Conservation (phyloP, 2,113 vertebrate genomes). For the Columba livia region DNA sequence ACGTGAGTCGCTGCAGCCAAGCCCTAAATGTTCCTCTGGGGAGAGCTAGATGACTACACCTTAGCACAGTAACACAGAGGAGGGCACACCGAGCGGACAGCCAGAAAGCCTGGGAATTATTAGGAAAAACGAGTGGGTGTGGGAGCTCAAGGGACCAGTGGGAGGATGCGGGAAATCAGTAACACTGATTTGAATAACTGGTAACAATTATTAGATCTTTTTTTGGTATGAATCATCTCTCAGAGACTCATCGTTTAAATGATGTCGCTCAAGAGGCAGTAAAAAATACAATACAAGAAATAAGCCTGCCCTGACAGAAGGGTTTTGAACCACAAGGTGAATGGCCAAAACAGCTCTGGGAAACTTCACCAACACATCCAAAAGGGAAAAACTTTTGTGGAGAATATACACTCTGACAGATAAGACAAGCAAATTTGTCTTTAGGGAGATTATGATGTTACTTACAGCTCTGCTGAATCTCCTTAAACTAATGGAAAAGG, state of each 20-base stretch:
- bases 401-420: background rate
- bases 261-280: slow-evolving; percentile 17
- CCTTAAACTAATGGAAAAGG: background rate
- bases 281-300: background rate
- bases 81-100: background rate
- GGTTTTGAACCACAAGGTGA: background rate
- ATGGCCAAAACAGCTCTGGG: background rate
- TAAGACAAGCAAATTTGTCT: background rate
- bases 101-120: slow-evolving; percentile 50
- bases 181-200: slow-evolving; percentile 47
- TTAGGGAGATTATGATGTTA: background rate
- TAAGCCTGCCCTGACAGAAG: background rate
- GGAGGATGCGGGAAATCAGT: slow-evolving; percentile 55
- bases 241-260: slow-evolving; percentile 5
- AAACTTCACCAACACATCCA: background rate
- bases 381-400: background rate
- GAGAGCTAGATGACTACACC: background rate
- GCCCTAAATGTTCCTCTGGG: background rate
- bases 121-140: slow-evolving; percentile 21
- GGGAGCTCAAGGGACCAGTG: slow-evolving; percentile 51
- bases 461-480: background rate
- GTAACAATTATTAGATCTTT: slow-evolving; percentile 63
- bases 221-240: slow-evolving; percentile 48
- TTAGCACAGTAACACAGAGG: background rate
- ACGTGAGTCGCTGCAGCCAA: background rate